Conservation (phyloP, 2,113 vertebrate species). For the Gymnogyps californianus region DNA sequence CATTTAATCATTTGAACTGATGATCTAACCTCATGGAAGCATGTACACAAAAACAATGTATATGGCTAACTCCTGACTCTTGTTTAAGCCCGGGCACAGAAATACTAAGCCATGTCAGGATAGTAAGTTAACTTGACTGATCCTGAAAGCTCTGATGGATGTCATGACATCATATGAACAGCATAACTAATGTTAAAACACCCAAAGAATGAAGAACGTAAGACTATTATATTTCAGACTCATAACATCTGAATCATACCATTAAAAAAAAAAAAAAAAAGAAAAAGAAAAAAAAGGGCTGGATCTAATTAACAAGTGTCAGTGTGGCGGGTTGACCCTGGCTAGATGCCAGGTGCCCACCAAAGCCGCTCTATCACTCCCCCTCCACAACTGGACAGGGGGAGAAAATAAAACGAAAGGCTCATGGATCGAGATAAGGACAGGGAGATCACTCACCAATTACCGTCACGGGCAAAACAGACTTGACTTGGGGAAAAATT, state of each 20-base stretch:
- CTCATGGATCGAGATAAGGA: no score
- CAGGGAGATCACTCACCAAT: no score
- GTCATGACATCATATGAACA: neutral
- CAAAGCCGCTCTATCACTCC: no score
- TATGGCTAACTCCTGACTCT: neutral
- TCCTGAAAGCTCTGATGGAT: neutral
- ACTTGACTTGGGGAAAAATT: no score
- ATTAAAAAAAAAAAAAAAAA: neutral
- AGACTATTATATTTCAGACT: neutral
- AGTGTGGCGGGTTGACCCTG: no score
- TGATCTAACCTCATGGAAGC: neutral
- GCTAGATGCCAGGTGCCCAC: no score
- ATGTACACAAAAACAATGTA: neutral
- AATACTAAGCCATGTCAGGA: neutral
- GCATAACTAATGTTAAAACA: neutral
- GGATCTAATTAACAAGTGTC: neutral
- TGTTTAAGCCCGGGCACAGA: neutral
- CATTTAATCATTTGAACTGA: neutral
- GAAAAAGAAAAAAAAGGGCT: neutral
- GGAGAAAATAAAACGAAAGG: no score
- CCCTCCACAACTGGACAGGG: no score
- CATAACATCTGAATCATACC: accelerated
- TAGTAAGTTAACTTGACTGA: neutral
- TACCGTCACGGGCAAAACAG: no score
- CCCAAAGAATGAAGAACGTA: neutral